These are phyloP conservation scores for Corythornis cristatus DNA, from an alignment of 2,113 vertebrate genomes.

Conservation along the genomic window DNA sequence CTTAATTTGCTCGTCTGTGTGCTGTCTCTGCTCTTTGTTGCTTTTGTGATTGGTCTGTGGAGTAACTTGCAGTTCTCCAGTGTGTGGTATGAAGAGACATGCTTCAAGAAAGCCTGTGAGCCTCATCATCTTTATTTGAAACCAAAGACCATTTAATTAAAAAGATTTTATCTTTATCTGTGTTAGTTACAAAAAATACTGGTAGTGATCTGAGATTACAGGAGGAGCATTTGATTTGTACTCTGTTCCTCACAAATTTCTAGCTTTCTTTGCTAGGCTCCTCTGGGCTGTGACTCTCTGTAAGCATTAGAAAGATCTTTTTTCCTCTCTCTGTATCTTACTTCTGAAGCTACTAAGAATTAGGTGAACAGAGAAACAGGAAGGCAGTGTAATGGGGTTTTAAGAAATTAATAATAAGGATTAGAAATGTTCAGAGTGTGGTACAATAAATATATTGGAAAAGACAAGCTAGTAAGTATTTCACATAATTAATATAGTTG, in stretches of 20 bases:
- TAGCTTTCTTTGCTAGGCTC: neutral
- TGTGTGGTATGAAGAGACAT: rapidly evolving
- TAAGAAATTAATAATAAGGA: neutral
- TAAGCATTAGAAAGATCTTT: rapidly evolving
- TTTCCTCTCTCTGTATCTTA: neutral
- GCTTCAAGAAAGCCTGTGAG: neutral
- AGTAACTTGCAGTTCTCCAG: neutral
- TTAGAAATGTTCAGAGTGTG: neutral
- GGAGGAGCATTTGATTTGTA: neutral
- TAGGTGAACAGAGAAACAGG: neutral
- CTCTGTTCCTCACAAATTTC: neutral
- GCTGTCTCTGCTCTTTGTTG: neutral
- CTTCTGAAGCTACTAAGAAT: neutral
- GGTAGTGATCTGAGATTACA: neutral
- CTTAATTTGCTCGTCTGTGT: neutral
- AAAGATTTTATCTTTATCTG: neutral
- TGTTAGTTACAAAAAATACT: neutral
- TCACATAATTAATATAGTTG: neutral
- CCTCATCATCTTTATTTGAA: neutral
- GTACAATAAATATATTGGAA: neutral
- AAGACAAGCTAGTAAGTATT: neutral
- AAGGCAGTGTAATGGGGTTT: neutral
- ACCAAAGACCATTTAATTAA: neutral
- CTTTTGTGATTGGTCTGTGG: neutral
- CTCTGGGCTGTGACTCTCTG: neutral